Evolutionary conservation across 2,797 vertebrate genomes (phyloP).

Genomic region (Cercopithecus diana): DNA sequence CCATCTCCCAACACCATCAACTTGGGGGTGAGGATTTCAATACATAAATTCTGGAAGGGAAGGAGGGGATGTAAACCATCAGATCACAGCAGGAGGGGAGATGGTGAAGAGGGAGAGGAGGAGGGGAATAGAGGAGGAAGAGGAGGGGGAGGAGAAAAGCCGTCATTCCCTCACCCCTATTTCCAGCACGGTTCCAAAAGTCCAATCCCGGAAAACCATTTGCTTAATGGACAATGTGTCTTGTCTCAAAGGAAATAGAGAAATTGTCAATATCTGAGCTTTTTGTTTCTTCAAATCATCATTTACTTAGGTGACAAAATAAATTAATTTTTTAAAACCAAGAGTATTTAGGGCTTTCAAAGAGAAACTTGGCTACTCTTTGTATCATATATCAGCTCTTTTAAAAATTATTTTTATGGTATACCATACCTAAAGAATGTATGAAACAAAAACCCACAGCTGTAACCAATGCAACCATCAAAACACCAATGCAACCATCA

Average conservation of each 20-base stretch:
- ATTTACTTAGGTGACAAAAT: neutral
- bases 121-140: rapidly evolving
- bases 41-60: neutral
- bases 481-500: neutral
- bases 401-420: neutral
- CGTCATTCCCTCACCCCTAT: neutral
- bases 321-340: neutral
- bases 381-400: neutral
- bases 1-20: neutral
- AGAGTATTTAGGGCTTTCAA: neutral
- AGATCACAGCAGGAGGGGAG: rapidly evolving
- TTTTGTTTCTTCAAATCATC: neutral
- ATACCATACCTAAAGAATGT: neutral
- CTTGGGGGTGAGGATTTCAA: neutral
- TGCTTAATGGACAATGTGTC: rapidly evolving
- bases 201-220: neutral
- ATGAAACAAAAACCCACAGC: neutral
- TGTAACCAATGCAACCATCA: neutral
- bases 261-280: neutral
- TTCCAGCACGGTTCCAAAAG: neutral
- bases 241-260: neutral
- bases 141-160: neutral
- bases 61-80: neutral
- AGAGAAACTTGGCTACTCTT: neutral
- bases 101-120: neutral